These are phyloP conservation scores for Calonectris borealis DNA, from an alignment of 2,113 vertebrate species.

Conservation along the genomic window DNA sequence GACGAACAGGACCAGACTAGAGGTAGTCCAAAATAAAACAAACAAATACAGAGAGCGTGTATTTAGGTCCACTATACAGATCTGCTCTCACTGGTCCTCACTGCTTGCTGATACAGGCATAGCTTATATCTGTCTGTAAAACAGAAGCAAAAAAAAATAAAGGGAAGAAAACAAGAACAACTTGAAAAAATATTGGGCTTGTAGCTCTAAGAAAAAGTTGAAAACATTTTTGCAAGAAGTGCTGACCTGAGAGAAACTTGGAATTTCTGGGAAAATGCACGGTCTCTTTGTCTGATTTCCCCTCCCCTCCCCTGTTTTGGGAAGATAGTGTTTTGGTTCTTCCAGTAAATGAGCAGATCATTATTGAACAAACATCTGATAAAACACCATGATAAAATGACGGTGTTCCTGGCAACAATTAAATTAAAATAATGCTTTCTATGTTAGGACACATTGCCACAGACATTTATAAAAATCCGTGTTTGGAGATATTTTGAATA, in stretches of 20 bases:
- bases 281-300: not conserved
- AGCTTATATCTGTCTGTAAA: not conserved
- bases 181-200: not conserved
- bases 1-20: not conserved
- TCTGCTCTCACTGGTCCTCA: not conserved
- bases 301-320: not conserved
- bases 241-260: not conserved
- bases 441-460: not conserved
- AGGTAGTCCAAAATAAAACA: not conserved
- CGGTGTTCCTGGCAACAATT: not conserved
- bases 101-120: not conserved
- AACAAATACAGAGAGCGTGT: not conserved
- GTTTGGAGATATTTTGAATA: not conserved
- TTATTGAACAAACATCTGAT: not conserved
- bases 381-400: not conserved
- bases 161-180: not conserved
- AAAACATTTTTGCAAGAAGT: not conserved
- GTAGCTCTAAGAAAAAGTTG: not conserved
- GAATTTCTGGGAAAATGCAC: not conserved
- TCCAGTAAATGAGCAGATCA: not conserved
- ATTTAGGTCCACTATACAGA: not conserved
- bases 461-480: not conserved
- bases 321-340: not conserved
- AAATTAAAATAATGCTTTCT: not conserved
- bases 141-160: not conserved